phyloP scores from a whole-genome alignment of 2,888 invertebrate genomes.

The Hypselothyrea guttata region DNA sequence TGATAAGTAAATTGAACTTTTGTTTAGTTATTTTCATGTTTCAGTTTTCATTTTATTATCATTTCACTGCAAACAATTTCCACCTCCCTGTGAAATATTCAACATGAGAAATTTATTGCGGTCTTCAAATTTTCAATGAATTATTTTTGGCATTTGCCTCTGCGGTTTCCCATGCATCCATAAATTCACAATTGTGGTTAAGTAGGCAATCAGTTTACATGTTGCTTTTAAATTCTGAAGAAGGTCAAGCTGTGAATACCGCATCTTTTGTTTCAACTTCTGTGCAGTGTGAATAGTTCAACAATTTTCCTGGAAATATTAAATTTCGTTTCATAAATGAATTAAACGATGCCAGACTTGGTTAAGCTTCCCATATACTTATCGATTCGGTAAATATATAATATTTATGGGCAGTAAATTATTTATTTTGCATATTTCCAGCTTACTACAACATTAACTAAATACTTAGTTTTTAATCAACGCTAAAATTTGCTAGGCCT shows the following conservation, averaged over 20 bases:
- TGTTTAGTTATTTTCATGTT: slow-evolving; percentile 31
- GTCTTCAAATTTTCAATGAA: neutral
- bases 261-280: slow-evolving; percentile 6
- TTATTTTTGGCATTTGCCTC: neutral
- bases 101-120: neutral
- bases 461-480: no score
- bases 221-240: neutral
- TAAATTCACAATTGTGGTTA: slow-evolving; percentile 29
- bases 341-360: no score
- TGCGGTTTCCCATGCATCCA: neutral
- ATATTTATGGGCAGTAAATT: no score
- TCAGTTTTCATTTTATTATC: slow-evolving; percentile 4
- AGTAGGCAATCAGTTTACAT: slow-evolving; percentile 16
- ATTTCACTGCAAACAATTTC: neutral
- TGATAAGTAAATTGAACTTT: slow-evolving; percentile 72
- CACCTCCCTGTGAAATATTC: neutral
- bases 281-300: slow-evolving; percentile 10
- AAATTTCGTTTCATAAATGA: no score
- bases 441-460: no score
- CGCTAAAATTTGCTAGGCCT: no score
- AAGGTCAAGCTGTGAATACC: slow-evolving; percentile 4
- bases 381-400: no score
- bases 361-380: no score
- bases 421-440: no score
- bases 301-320: slow-evolving; percentile 1